Percentiles rank a stretch among this genome's conserved stretches.
Evolutionary conservation across 2,797 vertebrate genomes (phyloP).

Genomic region (Pipistrellus kuhlii): DNA sequence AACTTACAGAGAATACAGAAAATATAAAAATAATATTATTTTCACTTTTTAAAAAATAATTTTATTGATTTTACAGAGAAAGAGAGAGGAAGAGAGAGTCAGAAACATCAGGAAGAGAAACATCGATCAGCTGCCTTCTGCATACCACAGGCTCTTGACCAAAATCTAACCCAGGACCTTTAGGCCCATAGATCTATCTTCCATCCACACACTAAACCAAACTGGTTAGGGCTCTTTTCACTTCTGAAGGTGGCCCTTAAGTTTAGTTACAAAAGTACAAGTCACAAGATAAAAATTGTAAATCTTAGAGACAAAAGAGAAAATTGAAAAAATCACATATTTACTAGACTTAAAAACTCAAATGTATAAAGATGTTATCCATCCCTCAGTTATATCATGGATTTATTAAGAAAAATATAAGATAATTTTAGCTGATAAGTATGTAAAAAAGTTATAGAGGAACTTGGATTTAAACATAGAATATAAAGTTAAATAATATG

Average conservation of each 20-base stretch:
- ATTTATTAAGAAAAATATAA: constrained; percentile 5
- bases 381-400: not conserved
- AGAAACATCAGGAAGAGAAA: too few species aligned
- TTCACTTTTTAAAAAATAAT: not conserved
- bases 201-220: too few species aligned
- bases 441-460: not conserved
- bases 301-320: not conserved
- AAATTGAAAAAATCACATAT: not conserved
- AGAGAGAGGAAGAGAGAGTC: too few species aligned
- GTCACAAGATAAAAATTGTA: not conserved
- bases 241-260: not conserved
- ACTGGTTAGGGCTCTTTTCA: not conserved
- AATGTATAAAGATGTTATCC: not conserved
- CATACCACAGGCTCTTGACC: too few species aligned
- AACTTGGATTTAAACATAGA: not conserved
- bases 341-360: not conserved
- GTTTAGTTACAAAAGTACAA: not conserved
- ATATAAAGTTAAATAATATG: not conserved
- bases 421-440: not conserved
- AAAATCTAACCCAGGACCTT: too few species aligned
- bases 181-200: too few species aligned
- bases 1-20: not conserved
- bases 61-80: too few species aligned
- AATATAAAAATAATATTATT: not conserved
- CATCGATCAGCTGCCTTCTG: too few species aligned